Conservation (phyloP, 92 coral and sea anemone genomes). For the Zoanthus sansibaricus region DNA sequence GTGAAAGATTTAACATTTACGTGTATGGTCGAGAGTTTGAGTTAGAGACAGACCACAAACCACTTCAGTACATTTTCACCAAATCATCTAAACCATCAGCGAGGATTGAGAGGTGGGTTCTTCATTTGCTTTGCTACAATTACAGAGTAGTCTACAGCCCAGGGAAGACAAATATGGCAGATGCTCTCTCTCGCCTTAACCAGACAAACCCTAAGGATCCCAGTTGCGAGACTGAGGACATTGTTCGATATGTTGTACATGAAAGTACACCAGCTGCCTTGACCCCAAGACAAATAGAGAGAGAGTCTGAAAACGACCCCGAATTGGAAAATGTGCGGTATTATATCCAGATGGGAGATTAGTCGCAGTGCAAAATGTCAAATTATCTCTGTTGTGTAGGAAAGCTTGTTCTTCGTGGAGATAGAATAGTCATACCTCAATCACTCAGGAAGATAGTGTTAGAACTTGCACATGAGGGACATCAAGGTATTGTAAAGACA, state of each 20-base stretch:
- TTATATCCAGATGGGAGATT: constrained; percentile 47
- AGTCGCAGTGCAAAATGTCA: constrained; percentile 53
- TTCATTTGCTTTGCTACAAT: constrained; percentile 59
- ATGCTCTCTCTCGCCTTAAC: constrained; percentile 64
- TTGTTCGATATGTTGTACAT: background rate
- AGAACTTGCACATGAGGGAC: too few relatives aligned
- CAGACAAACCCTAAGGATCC: constrained; percentile 19
- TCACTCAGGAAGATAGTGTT: background rate
- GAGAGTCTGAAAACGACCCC: constrained; percentile 64
- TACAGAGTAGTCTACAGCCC: background rate
- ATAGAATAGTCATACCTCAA: constrained; percentile 39
- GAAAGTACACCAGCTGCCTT: constrained; percentile 63
- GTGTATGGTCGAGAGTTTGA: too few relatives aligned
- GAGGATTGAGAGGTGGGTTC: constrained; percentile 43
- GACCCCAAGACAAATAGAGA: constrained; percentile 37
- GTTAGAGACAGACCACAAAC: too few relatives aligned
- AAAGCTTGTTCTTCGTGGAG: constrained; percentile 36
- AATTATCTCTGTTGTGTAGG: constrained; percentile 33
- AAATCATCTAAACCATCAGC: too few relatives aligned
- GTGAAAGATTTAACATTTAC: too few relatives aligned
- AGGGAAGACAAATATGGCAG: constrained; percentile 63
- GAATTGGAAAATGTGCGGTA: constrained; percentile 44
- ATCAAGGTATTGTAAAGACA: constrained; percentile 33
- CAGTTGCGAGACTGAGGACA: constrained; percentile 51
- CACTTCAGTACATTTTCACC: too few relatives aligned